Evolutionary conservation across 1,140 invertebrate species (phyloP).

Genomic region (Trialeurodes vaporariorum): DNA sequence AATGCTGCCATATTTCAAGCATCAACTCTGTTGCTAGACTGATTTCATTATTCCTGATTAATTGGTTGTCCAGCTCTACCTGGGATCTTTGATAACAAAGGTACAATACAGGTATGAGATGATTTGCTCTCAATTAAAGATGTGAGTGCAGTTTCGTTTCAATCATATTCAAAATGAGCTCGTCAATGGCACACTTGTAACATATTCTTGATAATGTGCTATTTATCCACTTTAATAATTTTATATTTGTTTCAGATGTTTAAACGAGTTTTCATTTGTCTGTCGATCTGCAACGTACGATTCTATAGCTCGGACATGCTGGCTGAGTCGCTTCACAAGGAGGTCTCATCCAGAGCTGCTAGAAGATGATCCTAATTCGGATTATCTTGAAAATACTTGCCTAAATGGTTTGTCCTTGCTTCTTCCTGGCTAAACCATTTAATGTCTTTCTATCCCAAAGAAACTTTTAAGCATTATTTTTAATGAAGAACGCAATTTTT

Average conservation of each 20-base stretch:
- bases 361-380: slow-evolving; percentile 71
- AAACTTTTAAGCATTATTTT: no score
- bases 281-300: slow-evolving; percentile 78
- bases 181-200: neutral
- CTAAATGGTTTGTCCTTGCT: slow-evolving; percentile 52
- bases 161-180: no score
- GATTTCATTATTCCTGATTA: no score
- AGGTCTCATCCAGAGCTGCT: slow-evolving; percentile 70
- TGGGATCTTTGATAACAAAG: no score
- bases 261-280: slow-evolving; percentile 77
- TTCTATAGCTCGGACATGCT: slow-evolving; percentile 58
- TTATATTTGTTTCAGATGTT: slow-evolving; percentile 43
- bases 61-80: no score
- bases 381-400: slow-evolving; percentile 85
- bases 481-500: no score
- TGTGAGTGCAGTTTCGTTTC: no score
- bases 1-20: no score
- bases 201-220: neutral
- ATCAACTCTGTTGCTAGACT: no score
- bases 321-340: slow-evolving; percentile 64
- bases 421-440: no score
- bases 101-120: no score
- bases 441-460: neutral
- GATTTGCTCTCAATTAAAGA: no score
- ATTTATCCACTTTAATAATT: neutral